Percentiles rank a stretch among this genome's conserved stretches.
Evolutionary conservation across 2,888 invertebrate species (phyloP).

Genomic region (Argynnis bischoffii): DNA sequence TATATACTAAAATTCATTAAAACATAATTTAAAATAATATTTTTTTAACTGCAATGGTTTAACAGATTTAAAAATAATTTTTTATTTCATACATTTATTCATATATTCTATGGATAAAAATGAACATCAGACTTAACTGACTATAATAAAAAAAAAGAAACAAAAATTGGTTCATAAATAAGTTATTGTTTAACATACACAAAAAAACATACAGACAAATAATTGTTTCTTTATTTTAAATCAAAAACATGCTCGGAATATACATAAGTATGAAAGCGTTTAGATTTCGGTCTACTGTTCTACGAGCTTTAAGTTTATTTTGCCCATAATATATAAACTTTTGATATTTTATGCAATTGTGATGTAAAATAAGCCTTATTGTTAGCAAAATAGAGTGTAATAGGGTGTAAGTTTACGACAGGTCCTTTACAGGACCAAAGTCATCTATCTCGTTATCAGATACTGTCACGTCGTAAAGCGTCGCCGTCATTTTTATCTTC

Average conservation of each 20-base stretch:
- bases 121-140: too few species aligned
- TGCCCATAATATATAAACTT: slow-evolving; percentile 7
- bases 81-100: too few species aligned
- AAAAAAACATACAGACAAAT: too few species aligned
- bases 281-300: neutral
- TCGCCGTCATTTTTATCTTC: slow-evolving; percentile 24
- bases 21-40: too few species aligned
- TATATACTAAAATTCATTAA: too few species aligned
- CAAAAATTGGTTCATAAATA: too few species aligned
- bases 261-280: neutral
- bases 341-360: neutral
- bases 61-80: too few species aligned
- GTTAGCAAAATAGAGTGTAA: neutral
- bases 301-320: neutral
- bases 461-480: slow-evolving; percentile 25
- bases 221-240: too few species aligned
- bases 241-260: neutral
- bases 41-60: too few species aligned
- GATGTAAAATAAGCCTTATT: neutral
- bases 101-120: too few species aligned
- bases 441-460: slow-evolving; percentile 15
- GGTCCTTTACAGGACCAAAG: slow-evolving; percentile 1
- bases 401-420: neutral
- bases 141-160: too few species aligned
- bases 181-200: too few species aligned